These are phyloP conservation scores for Progne subis DNA, from an alignment of 2,113 vertebrate species.

Conservation along the genomic window DNA sequence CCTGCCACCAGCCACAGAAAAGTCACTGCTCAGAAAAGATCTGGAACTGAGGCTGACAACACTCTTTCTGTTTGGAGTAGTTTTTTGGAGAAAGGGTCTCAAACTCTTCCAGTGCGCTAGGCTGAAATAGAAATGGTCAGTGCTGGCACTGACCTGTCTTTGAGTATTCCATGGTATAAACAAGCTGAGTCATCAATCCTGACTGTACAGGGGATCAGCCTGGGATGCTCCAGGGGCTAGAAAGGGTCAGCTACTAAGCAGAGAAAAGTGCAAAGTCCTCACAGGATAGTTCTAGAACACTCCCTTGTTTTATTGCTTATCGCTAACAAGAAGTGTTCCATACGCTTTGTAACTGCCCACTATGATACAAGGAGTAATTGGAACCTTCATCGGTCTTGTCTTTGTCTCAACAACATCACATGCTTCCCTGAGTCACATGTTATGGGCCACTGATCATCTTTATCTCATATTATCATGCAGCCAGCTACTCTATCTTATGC, in stretches of 20 bases:
- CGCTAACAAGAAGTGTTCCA: neutral
- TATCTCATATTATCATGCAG: neutral
- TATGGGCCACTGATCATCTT: neutral
- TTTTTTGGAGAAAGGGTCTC: neutral
- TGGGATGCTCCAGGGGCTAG: neutral
- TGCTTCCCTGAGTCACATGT: neutral
- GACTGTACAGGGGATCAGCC: neutral
- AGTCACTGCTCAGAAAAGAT: neutral
- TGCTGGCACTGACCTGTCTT: neutral
- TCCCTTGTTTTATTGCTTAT: neutral
- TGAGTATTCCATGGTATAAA: neutral
- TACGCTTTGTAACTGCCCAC: neutral
- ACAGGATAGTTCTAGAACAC: accelerated
- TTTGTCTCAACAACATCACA: neutral
- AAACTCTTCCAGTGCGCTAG: neutral
- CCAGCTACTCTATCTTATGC: neutral
- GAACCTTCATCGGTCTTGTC: neutral
- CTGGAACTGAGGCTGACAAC: accelerated
- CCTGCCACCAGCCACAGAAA: neutral
- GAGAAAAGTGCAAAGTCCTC: neutral
- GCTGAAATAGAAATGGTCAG: neutral
- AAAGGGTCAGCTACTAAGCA: neutral
- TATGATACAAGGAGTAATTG: neutral
- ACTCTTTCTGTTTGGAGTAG: neutral
- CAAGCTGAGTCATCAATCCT: neutral